Evolutionary conservation across 37 sponge, comb jelly and placozoan species (phyloP).

Genomic region (Agelas oroides): DNA sequence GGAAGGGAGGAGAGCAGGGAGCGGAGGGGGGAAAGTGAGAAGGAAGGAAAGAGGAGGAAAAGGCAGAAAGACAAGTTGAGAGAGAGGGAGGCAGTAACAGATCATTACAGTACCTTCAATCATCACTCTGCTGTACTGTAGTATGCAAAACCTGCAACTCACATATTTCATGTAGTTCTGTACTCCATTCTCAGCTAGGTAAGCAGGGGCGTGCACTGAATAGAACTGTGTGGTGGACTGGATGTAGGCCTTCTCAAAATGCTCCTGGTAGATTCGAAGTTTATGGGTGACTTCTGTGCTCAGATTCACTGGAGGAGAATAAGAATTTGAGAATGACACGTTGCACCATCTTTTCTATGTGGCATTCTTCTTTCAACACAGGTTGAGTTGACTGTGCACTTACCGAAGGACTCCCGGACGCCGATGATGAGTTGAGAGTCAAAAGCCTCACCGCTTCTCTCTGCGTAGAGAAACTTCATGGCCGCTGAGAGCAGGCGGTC

Average conservation of each 20-base stretch:
- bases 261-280: conserved; percentile 84
- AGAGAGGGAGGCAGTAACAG: too few species aligned
- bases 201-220: conserved; percentile 53
- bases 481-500: conserved; percentile 77
- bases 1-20: too few species aligned
- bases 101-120: too few species aligned
- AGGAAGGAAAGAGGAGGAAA: too few species aligned
- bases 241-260: conserved; percentile 86
- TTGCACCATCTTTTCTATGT: too few species aligned
- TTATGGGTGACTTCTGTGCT: conserved; percentile 74
- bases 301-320: conserved; percentile 73
- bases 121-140: too few species aligned
- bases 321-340: too few species aligned
- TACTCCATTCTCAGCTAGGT: conserved; percentile 84
- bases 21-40: too few species aligned
- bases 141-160: conserved; percentile 15
- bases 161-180: conserved; percentile 94
- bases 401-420: conserved; percentile 91
- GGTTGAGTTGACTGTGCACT: too few species aligned
- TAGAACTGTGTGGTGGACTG: conserved; percentile 76
- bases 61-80: too few species aligned
- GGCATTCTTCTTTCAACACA: too few species aligned
- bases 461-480: conserved; percentile 78
- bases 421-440: conserved; percentile 88
- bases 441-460: conserved; percentile 88